Percentiles rank a stretch among this genome's conserved stretches.
Conservation (phyloP, 2,113 vertebrate species). For the Pungitius pungitius region DNA sequence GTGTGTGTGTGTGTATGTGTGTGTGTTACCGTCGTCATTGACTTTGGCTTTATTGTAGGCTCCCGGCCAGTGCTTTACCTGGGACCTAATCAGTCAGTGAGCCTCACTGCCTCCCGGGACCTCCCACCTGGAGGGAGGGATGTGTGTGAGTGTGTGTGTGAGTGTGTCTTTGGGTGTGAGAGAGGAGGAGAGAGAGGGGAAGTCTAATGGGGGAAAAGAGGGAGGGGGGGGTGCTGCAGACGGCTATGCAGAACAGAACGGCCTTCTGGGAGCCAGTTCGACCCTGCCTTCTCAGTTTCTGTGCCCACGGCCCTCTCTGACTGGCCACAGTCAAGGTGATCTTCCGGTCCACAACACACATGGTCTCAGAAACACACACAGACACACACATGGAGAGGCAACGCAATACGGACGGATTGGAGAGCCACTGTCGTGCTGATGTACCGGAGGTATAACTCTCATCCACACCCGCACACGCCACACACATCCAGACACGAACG, state of each 20-base stretch:
- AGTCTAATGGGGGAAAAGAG: constrained; percentile 38
- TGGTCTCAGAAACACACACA: constrained; percentile 44
- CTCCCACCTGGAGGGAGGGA: constrained; percentile 75
- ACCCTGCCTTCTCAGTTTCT: constrained; percentile 71
- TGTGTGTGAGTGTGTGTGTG: constrained; percentile 53
- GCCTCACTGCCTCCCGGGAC: constrained; percentile 82
- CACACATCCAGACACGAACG: constrained; percentile 22
- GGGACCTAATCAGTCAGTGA: constrained; percentile 89
- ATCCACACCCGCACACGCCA: constrained; percentile 22
- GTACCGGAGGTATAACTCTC: constrained; percentile 20
- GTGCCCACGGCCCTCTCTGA: constrained; percentile 79
- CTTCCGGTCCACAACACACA: constrained; percentile 62
- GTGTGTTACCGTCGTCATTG: constrained; percentile 60
- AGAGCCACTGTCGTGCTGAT: constrained; percentile 45
- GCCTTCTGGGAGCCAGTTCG: constrained; percentile 77
- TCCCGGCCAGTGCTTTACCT: constrained; percentile 88
- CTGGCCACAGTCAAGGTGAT: constrained; percentile 83
- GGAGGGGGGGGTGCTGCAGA: constrained; percentile 52
- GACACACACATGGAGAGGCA: constrained; percentile 28
- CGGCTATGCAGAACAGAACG: constrained; percentile 69
- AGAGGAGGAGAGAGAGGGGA: constrained; percentile 39
- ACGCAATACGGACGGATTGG: constrained; percentile 41
- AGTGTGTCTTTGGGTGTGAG: constrained; percentile 22
- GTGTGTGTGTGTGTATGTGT: constrained; percentile 7
- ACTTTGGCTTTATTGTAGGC: constrained; percentile 86